phyloP scores from a whole-genome alignment of 2,888 invertebrate genomes.

The Pheosia gnoma region DNA sequence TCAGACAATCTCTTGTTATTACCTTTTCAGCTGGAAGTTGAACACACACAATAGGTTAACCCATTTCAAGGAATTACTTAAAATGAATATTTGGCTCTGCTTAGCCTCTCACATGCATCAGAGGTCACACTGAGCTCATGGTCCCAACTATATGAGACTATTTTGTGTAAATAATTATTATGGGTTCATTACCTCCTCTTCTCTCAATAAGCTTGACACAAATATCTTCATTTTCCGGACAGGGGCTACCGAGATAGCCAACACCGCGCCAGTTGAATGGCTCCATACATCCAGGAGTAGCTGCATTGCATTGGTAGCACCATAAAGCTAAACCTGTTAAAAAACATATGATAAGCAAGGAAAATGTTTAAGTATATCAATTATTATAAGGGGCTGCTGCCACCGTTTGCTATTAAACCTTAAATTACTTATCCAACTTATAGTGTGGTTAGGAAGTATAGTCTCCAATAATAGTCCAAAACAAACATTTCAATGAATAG shows the following conservation, averaged over 20 bases:
- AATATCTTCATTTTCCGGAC: constrained; percentile 92
- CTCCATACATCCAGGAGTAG: constrained; percentile 94
- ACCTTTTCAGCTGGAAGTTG: constrained; percentile 87
- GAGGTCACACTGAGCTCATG: no score
- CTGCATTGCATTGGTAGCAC: constrained; percentile 95
- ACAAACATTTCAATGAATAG: no score
- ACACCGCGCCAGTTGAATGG: constrained; percentile 92
- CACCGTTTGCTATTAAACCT: no score
- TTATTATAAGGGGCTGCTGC: no score
- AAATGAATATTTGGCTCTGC: no score
- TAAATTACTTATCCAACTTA: no score
- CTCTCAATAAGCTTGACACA: constrained; percentile 95
- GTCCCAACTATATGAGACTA: neutral
- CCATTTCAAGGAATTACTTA: no score
- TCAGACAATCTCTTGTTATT: constrained; percentile 94
- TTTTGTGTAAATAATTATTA: neutral
- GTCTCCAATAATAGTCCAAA: no score
- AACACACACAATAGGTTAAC: neutral
- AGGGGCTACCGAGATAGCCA: constrained; percentile 90
- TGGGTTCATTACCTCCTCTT: constrained; percentile 87
- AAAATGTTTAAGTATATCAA: no score
- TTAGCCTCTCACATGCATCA: no score
- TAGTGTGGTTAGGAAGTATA: no score
- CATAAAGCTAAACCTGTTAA: constrained; percentile 86
- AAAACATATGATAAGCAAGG: neutral